A percentile compares a stretch with the other conserved stretches of the same genome.
Evolutionary conservation across 1,140 invertebrate species (phyloP).

Genomic region (Dendroctonus ponderosae): DNA sequence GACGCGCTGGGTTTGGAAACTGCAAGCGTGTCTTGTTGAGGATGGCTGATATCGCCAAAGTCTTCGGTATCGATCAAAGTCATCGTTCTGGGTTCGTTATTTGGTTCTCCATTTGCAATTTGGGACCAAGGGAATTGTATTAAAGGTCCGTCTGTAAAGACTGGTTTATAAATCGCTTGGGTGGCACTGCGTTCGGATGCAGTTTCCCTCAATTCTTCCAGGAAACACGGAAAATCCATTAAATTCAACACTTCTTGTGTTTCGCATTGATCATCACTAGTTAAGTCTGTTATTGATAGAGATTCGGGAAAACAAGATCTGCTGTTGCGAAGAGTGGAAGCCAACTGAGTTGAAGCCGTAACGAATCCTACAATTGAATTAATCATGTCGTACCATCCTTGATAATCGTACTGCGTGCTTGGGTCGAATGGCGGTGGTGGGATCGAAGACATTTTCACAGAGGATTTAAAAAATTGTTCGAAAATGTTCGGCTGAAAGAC

Average conservation of each 20-base stretch:
- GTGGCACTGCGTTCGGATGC: not conserved
- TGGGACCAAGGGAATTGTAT: constrained; percentile 10
- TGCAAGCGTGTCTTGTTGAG: not conserved
- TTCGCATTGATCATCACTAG: not conserved
- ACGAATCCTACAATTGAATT: constrained; percentile 27
- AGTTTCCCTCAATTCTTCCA: not conserved
- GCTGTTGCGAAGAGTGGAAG: constrained; percentile 14
- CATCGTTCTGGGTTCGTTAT: constrained; percentile 13
- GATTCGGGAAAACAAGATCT: constrained; percentile 5
- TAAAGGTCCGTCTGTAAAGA: not conserved
- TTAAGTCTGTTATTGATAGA: not conserved
- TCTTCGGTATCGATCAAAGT: constrained; percentile 7
- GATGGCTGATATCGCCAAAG: constrained; percentile 14
- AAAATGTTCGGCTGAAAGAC: not conserved
- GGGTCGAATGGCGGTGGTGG: constrained; percentile 4
- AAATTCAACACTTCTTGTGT: not conserved
- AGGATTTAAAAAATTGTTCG: constrained; percentile 18
- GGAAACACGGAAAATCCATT: constrained; percentile 20
- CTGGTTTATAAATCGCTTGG: not conserved
- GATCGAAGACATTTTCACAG: constrained; percentile 19
- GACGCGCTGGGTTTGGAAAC: no score
- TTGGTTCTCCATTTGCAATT: constrained; percentile 6
- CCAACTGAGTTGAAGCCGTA: constrained; percentile 22
- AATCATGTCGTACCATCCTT: constrained; percentile 21
- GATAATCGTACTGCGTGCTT: not conserved